Conservation (phyloP, 64 coral and sea anemone species). For the Cladopsammia gracilis region DNA sequence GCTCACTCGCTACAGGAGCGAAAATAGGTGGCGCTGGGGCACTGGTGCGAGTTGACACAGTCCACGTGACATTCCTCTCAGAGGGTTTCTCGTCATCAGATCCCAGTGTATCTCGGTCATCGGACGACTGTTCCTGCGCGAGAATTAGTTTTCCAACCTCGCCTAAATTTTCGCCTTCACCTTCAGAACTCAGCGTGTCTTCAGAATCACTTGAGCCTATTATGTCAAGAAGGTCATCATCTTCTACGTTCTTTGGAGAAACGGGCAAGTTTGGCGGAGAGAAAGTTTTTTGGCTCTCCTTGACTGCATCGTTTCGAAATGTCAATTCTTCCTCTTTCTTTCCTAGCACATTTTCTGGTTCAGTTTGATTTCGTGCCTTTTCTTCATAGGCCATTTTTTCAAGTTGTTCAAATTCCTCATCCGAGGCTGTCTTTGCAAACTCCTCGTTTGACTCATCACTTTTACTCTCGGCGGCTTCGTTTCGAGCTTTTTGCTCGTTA, state of each 20-base stretch:
- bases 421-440: constrained; percentile 43
- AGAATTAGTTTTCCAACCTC: constrained; percentile 25
- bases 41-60: constrained; percentile 53
- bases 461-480: constrained; percentile 15
- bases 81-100: constrained; percentile 46
- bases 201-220: constrained; percentile 53
- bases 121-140: background rate
- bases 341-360: constrained; percentile 1
- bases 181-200: constrained; percentile 5
- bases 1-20: constrained; percentile 28
- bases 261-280: background rate
- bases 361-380: constrained; percentile 7
- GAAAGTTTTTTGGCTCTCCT: background rate
- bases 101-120: constrained; percentile 48
- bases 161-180: background rate
- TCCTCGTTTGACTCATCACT: constrained; percentile 47
- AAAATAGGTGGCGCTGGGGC: constrained; percentile 20
- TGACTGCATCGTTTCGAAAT: background rate
- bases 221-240: constrained; percentile 72
- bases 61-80: constrained; percentile 8
- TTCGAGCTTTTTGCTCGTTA: constrained; percentile 25
- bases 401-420: constrained; percentile 85
- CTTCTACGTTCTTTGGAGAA: background rate
- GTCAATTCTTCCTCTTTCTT: background rate
- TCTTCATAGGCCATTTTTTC: constrained; percentile 71